Evolutionary conservation across 2,888 invertebrate genomes (phyloP), one percentile per base, ranked within the genome.

Genomic region (Sthenelais limicola): DNA sequence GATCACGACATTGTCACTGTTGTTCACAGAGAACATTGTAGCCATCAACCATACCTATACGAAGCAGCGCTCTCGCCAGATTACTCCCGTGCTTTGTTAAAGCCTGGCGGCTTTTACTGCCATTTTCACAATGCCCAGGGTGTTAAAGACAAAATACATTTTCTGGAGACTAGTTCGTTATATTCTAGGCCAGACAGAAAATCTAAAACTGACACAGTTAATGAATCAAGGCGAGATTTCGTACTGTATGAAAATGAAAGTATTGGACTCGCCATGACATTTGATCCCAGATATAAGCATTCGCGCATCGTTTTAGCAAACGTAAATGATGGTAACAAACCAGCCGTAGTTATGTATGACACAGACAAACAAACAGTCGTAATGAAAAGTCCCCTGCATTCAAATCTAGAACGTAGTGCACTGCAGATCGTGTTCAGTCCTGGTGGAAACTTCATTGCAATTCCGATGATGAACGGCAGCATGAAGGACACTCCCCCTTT

Each of bases 241-340:
- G n/a, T 43, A 38, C 38, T 70, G 21, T 43, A 70, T 33, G 70
- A 51, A n/a, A 38, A 35, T 12, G 70, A 33, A 26, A 56, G 54
- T 33, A 12, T 38, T 15, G 32, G 51, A 5, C 38, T 70, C 38
- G 43, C 70, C 21, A 51, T 70, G 38, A 38, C 56, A 24, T 70
- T 70, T 70, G 70, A 70, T 24, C 70, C 70, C 1, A 28, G 70
- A 5, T 70, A 51, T 47, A 30, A 30, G 2, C 54, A 70, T 56
- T 54, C 54, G 26, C 33, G 70, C 4, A 52, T 70, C 3, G 54
- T 51, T 7, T 35, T 70, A 15, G 70, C 70, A 9, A 70, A 70
- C 28, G 35, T 70, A 3, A 43, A 43, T 7, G 35, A 70, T 28
- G 9, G 43, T 1, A 43, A 56, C n/a, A 52, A 70, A 56, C 52